Evolutionary conservation across 2,888 invertebrate species (phyloP).

Genomic region (Meghimatium bilineatum): DNA sequence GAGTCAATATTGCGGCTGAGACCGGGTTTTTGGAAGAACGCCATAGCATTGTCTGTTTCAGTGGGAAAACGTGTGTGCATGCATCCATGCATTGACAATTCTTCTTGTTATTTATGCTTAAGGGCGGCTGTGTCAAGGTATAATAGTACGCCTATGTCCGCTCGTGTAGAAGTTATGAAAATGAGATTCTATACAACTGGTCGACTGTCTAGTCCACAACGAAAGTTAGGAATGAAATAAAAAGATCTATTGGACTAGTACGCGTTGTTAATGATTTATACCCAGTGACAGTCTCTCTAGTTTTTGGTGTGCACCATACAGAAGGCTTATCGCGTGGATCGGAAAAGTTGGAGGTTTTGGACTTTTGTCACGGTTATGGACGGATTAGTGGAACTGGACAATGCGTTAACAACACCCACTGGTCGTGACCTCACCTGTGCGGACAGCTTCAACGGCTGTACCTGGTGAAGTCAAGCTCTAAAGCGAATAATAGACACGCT

Average conservation of each 20-base stretch:
- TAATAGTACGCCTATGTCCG: background rate
- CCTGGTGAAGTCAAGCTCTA: background rate
- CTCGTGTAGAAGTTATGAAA: background rate
- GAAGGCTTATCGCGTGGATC: no score
- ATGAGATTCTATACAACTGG: background rate
- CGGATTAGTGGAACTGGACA: slow-evolving; percentile 5
- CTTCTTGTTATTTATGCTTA: background rate
- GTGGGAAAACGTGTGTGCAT: background rate
- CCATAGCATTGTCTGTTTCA: background rate
- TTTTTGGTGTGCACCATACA: background rate
- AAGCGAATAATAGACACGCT: background rate
- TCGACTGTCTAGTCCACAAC: background rate
- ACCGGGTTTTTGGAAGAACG: background rate
- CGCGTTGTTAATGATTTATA: background rate
- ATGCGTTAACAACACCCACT: background rate
- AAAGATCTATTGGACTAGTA: background rate
- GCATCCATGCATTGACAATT: background rate
- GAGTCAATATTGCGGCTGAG: background rate
- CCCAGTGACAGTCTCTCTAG: background rate
- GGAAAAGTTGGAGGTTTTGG: background rate
- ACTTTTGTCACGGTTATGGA: background rate
- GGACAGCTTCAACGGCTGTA: background rate
- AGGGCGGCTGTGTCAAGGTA: background rate
- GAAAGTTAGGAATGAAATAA: background rate
- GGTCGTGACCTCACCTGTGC: background rate